These are phyloP conservation scores for Synanthedon tipuliformis DNA, from an alignment of 2,888 invertebrate genomes.

Conservation along the genomic window DNA sequence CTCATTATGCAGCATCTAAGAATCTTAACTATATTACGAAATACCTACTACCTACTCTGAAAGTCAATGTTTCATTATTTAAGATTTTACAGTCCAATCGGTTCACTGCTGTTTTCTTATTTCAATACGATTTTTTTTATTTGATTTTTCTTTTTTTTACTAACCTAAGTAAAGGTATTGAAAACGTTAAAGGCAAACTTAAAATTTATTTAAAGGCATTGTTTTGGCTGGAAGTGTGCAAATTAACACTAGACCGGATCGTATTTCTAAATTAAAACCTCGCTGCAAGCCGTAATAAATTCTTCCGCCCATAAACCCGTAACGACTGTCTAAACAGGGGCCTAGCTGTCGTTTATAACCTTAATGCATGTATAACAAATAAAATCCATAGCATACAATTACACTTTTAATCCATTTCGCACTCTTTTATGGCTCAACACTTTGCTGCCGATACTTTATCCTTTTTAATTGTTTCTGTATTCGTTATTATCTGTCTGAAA, in stretches of 20 bases:
- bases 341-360: constrained; percentile 51
- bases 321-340: constrained; percentile 66
- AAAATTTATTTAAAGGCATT: background rate
- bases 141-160: no score
- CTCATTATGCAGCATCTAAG: no score
- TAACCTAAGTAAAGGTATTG: no score
- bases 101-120: no score
- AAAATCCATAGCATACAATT: constrained; percentile 28
- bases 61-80: no score
- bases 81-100: no score
- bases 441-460: background rate
- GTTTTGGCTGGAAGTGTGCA: constrained; percentile 33
- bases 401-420: constrained; percentile 28
- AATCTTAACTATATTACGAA: no score
- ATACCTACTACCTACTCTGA: no score
- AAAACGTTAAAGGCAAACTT: no score
- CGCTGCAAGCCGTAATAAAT: constrained; percentile 52
- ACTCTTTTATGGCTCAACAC: background rate
- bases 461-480: no score
- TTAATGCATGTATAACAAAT: constrained; percentile 43
- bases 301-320: constrained; percentile 54
- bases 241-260: constrained; percentile 53
- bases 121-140: no score
- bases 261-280: constrained; percentile 61
- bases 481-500: no score